phyloP scores from a whole-genome alignment of 2,888 invertebrate species.

The Pheosia tremula region DNA sequence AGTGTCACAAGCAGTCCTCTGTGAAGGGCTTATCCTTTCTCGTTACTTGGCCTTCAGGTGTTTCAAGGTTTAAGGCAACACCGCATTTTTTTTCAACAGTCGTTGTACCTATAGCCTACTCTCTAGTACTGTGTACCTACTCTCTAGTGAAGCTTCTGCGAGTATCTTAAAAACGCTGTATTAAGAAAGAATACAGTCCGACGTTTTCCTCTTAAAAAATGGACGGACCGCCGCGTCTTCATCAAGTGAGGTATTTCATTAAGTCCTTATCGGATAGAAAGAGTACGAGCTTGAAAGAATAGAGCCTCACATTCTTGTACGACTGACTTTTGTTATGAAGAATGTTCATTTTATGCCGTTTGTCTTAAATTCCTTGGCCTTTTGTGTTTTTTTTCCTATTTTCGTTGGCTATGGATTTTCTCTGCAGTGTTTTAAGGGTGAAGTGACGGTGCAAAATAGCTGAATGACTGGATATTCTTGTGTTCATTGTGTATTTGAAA shows the following conservation, averaged over 20 bases:
- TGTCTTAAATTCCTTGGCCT: slow-evolving; percentile 57
- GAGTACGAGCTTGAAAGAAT: slow-evolving; percentile 63
- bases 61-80: too few species aligned
- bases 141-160: too few species aligned
- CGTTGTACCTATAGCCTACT: too few species aligned
- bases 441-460: too few species aligned
- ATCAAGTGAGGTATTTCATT: slow-evolving; percentile 83
- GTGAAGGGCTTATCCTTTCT: too few species aligned
- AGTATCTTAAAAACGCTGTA: too few species aligned
- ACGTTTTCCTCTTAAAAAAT: slow-evolving; percentile 53
- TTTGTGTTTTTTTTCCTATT: slow-evolving; percentile 44
- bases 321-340: slow-evolving; percentile 76
- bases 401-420: slow-evolving; percentile 2
- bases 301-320: slow-evolving; percentile 73
- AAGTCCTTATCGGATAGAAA: slow-evolving; percentile 66
- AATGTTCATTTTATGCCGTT: slow-evolving; percentile 77
- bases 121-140: too few species aligned
- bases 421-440: background rate
- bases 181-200: slow-evolving; percentile 21
- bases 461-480: too few species aligned
- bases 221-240: slow-evolving; percentile 52
- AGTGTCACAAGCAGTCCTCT: too few species aligned
- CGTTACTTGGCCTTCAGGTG: too few species aligned
- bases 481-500: too few species aligned
- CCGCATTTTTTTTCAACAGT: too few species aligned